Evolutionary conservation across 2,113 vertebrate species (phyloP).

Genomic region (Pterophyllum scalare): DNA sequence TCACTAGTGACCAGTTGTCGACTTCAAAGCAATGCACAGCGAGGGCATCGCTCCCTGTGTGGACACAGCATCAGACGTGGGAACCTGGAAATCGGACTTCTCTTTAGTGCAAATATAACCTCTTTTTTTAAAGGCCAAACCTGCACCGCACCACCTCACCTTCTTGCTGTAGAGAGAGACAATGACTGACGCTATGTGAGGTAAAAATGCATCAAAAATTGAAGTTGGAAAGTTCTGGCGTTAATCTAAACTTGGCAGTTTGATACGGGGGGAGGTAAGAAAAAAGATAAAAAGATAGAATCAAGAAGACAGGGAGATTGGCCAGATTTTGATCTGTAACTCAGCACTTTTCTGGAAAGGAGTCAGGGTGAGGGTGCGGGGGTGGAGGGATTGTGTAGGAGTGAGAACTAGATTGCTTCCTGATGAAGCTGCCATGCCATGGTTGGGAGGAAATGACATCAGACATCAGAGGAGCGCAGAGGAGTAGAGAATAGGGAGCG

Average conservation of each 20-base stretch:
- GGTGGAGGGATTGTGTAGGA: constrained; percentile 39
- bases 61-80: background rate
- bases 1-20: background rate
- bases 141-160: background rate
- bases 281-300: constrained; percentile 43
- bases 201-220: constrained; percentile 26
- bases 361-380: constrained; percentile 17
- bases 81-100: background rate
- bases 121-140: background rate
- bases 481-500: background rate
- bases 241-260: constrained; percentile 56
- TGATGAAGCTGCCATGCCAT: constrained; percentile 42
- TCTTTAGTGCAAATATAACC: background rate
- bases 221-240: constrained; percentile 7
- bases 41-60: background rate
- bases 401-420: constrained; percentile 58
- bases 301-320: constrained; percentile 62
- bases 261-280: constrained; percentile 21
- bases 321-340: constrained; percentile 70
- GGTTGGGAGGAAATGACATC: constrained; percentile 61
- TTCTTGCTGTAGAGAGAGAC: constrained; percentile 13
- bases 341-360: constrained; percentile 59
- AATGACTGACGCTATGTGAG: background rate
- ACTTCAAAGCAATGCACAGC: background rate
- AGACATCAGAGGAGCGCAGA: constrained; percentile 19